Evolutionary conservation across 2,797 vertebrate genomes (phyloP).

Genomic region (Halcyon smyrnensis): DNA sequence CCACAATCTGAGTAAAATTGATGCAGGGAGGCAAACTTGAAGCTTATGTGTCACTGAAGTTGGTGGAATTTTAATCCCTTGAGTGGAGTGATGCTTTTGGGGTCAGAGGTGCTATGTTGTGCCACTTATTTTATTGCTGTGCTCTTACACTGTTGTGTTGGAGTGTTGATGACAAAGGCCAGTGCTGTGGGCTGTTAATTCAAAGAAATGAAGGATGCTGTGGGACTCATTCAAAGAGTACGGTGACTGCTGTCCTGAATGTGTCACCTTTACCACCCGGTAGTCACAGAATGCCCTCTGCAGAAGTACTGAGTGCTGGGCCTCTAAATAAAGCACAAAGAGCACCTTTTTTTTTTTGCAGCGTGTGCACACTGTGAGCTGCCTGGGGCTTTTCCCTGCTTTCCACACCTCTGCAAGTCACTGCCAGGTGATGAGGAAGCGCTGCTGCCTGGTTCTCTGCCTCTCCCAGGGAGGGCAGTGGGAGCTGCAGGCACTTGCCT

Average conservation of each 20-base stretch:
- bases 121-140: neutral
- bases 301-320: neutral
- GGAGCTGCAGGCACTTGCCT: neutral
- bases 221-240: neutral
- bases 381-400: neutral
- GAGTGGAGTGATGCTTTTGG: neutral
- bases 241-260: neutral
- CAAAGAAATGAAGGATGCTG: neutral
- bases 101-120: neutral
- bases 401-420: slow-evolving; percentile 8
- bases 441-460: neutral
- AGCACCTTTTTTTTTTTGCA: neutral
- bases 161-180: neutral
- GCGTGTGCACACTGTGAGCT: neutral
- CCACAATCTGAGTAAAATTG: neutral
- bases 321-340: neutral
- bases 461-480: neutral
- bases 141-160: rapidly evolving
- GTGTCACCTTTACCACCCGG: neutral
- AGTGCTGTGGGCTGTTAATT: neutral
- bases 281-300: neutral
- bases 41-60: neutral
- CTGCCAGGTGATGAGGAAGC: neutral
- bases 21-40: neutral
- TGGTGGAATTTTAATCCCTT: neutral